phyloP scores from a whole-genome alignment of 2,113 vertebrate species.

The Ptyas mucosa region DNA sequence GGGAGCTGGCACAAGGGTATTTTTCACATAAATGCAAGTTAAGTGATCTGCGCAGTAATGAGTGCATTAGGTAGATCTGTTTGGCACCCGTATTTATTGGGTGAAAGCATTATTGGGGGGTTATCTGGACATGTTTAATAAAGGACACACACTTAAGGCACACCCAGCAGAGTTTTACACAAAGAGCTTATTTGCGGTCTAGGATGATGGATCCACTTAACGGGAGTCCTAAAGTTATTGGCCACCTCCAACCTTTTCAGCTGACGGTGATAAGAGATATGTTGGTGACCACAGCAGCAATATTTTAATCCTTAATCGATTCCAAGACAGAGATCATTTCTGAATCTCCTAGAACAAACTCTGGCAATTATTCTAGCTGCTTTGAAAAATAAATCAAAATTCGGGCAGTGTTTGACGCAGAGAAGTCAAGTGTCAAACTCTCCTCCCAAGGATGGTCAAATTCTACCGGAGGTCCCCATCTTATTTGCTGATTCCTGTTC shows the following conservation, averaged over 20 bases:
- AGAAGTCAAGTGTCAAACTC: not conserved
- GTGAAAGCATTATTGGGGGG: constrained; percentile 28
- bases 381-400: not conserved
- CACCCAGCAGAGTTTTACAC: constrained; percentile 25
- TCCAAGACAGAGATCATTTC: not conserved
- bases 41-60: constrained; percentile 49
- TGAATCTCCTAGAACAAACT: not conserved
- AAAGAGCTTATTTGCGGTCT: constrained; percentile 54
- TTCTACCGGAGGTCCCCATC: not conserved
- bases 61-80: constrained; percentile 47
- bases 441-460: not conserved
- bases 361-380: not conserved
- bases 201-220: constrained; percentile 49
- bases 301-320: not conserved
- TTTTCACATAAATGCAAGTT: constrained; percentile 53
- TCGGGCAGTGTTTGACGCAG: not conserved
- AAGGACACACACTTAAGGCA: constrained; percentile 51
- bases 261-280: accelerated
- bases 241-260: not conserved
- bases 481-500: too few relatives aligned
- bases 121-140: constrained; percentile 50
- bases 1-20: constrained; percentile 53
- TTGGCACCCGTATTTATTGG: constrained; percentile 39
- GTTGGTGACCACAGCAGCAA: not conserved
- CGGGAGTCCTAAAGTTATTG: constrained; percentile 21